Conservation (phyloP, 53 echinoderm and acorn worm species). For the Mesocentrotus franciscanus region DNA sequence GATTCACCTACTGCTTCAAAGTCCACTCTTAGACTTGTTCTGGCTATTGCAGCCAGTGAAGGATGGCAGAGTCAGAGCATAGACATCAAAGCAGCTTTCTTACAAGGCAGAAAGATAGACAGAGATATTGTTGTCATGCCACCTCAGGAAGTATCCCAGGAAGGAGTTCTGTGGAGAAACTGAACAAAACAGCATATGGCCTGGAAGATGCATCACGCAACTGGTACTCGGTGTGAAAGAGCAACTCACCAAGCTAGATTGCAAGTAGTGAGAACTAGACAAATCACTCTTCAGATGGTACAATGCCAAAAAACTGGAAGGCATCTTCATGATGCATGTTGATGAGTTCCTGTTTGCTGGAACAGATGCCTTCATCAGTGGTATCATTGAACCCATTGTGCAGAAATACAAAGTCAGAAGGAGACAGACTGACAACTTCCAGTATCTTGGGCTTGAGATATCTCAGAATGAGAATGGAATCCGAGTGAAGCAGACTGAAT, state of each 20-base stretch:
- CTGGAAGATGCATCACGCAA: conserved; percentile 73
- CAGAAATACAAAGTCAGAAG: conserved; percentile 70
- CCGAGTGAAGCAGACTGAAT: conserved; percentile 55
- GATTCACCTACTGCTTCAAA: conserved; percentile 65
- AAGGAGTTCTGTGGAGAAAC: conserved; percentile 69
- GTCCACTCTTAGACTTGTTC: conserved; percentile 53
- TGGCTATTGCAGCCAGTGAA: conserved; percentile 73
- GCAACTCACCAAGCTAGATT: conserved; percentile 57
- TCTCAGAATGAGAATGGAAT: conserved; percentile 53
- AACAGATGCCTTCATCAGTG: conserved; percentile 44
- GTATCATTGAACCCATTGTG: conserved; percentile 61
- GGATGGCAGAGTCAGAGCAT: conserved; percentile 71
- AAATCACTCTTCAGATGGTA: conserved; percentile 64
- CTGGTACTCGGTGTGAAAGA: conserved; percentile 70
- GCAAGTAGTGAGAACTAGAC: conserved; percentile 60
- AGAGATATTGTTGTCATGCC: conserved; percentile 63
- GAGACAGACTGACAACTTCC: conserved; percentile 53
- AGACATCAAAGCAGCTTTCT: conserved; percentile 70
- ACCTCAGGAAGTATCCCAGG: conserved; percentile 64
- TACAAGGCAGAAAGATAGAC: conserved; percentile 59
- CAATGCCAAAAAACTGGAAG: conserved; percentile 42
- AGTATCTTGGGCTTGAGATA: conserved; percentile 62
- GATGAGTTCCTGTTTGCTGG: conserved; percentile 74
- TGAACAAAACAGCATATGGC: conserved; percentile 70
- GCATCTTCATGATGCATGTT: conserved; percentile 68